phyloP scores from a whole-genome alignment of 2,888 invertebrate species.

The Drosophila conformis region DNA sequence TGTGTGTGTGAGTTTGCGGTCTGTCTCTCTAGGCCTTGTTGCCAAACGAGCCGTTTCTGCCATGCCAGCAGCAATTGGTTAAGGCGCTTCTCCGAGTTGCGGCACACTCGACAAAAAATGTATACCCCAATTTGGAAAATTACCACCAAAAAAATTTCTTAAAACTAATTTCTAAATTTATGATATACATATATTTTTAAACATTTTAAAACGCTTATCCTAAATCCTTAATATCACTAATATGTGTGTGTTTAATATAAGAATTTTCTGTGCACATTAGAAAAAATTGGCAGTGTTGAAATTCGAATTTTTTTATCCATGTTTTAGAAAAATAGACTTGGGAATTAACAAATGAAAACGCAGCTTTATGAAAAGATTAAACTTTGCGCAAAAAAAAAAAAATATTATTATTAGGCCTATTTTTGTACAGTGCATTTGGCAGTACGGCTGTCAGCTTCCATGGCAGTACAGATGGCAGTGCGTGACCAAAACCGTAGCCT shows the following conservation, averaged over 20 bases:
- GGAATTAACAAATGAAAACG: background rate
- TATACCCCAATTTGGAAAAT: background rate
- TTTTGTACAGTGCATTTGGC: background rate
- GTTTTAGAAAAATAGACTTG: accelerated
- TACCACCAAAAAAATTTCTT: background rate
- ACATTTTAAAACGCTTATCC: background rate
- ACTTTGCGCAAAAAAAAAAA: background rate
- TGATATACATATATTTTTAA: background rate
- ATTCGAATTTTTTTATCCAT: background rate
- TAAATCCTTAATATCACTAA: background rate
- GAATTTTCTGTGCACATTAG: background rate
- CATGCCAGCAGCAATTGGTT: slow-evolving; percentile 51
- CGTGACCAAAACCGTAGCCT: slow-evolving; percentile 33
- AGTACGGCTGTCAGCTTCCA: background rate
- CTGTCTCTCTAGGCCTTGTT: slow-evolving; percentile 6
- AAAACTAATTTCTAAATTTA: background rate
- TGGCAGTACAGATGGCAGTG: slow-evolving; percentile 21
- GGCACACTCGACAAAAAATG: background rate
- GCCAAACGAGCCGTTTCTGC: slow-evolving; percentile 47
- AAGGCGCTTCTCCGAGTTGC: slow-evolving; percentile 25
- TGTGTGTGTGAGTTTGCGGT: no score
- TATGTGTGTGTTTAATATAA: background rate
- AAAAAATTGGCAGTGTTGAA: background rate
- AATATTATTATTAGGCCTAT: accelerated
- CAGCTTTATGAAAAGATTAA: background rate